These are phyloP conservation scores for Tipula helvola DNA, from an alignment of 2,888 invertebrate genomes.

Conservation along the genomic window DNA sequence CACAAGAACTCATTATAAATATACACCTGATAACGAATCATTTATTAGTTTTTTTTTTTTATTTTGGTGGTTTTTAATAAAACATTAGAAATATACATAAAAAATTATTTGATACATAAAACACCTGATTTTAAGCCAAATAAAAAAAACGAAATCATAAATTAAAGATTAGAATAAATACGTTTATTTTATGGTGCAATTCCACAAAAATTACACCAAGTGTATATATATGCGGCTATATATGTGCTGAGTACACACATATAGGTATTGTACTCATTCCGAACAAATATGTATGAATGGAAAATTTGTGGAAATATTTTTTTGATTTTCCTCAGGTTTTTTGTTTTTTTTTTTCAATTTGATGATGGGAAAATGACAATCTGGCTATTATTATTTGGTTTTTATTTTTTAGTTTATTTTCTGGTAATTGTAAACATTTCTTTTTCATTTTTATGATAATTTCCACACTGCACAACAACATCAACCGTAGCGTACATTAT, in stretches of 20 bases:
- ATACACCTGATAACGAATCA: background rate
- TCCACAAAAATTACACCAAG: background rate
- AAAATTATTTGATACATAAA: background rate
- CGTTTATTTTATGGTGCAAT: constrained; percentile 4
- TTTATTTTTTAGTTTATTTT: background rate
- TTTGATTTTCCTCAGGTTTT: background rate
- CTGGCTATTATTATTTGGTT: background rate
- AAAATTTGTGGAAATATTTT: background rate
- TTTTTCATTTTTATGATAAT: constrained; percentile 4
- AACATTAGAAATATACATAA: background rate
- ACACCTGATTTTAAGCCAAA: background rate
- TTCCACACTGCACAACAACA: constrained; percentile 4
- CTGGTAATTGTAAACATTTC: background rate
- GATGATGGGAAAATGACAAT: background rate
- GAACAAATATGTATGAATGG: background rate
- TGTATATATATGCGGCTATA: background rate
- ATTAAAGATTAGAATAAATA: background rate
- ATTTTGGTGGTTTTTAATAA: background rate
- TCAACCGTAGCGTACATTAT: background rate
- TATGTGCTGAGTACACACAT: background rate
- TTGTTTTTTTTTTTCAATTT: background rate
- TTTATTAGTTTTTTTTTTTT: background rate
- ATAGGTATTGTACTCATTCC: background rate
- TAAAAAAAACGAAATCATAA: background rate
- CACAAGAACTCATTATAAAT: background rate